These are phyloP conservation scores for Trachymyrmex cornetzi DNA, from an alignment of 1,140 invertebrate genomes.

Conservation along the genomic window DNA sequence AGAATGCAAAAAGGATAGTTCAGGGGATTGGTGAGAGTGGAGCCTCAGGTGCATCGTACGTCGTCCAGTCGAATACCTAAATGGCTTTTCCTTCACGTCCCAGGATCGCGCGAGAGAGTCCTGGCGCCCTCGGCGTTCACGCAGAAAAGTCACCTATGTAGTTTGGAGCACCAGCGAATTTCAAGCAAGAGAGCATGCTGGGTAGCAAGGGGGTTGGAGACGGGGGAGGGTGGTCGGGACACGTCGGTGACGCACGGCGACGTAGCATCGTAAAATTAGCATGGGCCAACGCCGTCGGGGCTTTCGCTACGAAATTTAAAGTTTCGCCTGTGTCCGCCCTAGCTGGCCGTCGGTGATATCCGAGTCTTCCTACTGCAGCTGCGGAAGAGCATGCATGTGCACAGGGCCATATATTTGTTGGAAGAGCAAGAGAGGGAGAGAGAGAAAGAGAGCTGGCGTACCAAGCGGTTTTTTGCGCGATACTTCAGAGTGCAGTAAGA, in stretches of 20 bases:
- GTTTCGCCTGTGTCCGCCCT: conserved; percentile 41
- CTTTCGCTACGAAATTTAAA: conserved; percentile 63
- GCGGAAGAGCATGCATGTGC: conserved; percentile 35
- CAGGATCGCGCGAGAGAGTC: conserved; percentile 31
- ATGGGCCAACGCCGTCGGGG: conserved; percentile 62
- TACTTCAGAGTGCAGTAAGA: conserved; percentile 28
- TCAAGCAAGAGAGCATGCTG: conserved; percentile 14
- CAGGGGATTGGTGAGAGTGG: not conserved
- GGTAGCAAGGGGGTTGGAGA: not conserved
- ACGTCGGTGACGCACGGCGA: conserved; percentile 55
- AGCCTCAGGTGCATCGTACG: conserved; percentile 56
- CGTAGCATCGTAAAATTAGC: conserved; percentile 66
- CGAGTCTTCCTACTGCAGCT: conserved; percentile 24
- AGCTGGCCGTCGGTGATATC: conserved; percentile 47
- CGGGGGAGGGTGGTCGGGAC: not conserved
- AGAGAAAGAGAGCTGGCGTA: not conserved
- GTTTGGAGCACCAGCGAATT: conserved; percentile 40
- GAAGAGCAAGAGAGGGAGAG: not conserved
- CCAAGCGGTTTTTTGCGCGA: conserved; percentile 45
- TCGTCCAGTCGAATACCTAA: conserved; percentile 51
- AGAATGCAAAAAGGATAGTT: conserved; percentile 7
- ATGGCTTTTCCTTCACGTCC: conserved; percentile 50
- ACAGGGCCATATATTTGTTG: conserved; percentile 11
- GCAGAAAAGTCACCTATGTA: conserved; percentile 51
- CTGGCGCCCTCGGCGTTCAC: conserved; percentile 7